A percentile compares a stretch with the other conserved stretches of the same genome.
These are phyloP conservation scores for Manduca sexta DNA, from an alignment of 1,140 invertebrate species.

Conservation along the genomic window DNA sequence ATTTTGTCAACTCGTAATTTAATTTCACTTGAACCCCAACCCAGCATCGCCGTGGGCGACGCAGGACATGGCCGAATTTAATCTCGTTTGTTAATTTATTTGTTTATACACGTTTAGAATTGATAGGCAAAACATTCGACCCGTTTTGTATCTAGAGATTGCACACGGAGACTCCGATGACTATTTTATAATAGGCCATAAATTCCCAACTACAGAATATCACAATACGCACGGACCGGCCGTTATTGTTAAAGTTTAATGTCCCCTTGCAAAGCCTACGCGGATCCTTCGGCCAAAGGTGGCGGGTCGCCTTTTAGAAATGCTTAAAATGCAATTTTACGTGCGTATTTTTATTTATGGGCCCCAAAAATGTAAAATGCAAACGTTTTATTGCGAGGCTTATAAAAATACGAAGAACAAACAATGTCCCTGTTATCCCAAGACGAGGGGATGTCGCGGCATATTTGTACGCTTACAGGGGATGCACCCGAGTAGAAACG, in stretches of 20 bases:
- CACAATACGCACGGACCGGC: constrained; percentile 33
- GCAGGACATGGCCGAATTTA: constrained; percentile 41
- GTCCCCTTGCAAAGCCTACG: constrained; percentile 30
- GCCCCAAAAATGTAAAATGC: constrained; percentile 68
- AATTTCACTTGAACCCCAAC: constrained; percentile 62
- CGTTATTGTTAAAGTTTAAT: constrained; percentile 37
- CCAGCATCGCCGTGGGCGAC: constrained; percentile 29
- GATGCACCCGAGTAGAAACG: constrained; percentile 16
- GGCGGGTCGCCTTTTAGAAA: constrained; percentile 49
- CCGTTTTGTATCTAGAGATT: no score
- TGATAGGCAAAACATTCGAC: constrained; percentile 10
- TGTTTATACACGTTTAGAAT: constrained; percentile 25
- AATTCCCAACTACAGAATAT: constrained; percentile 42
- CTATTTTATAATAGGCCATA: constrained; percentile 33
- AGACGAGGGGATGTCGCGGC: constrained; percentile 49
- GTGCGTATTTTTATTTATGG: constrained; percentile 65
- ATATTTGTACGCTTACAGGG: constrained; percentile 42
- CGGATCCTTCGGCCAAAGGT: constrained; percentile 40
- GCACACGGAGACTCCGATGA: constrained; percentile 6
- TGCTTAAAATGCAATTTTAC: constrained; percentile 71
- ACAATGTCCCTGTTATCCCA: constrained; percentile 59
- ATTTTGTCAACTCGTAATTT: constrained; percentile 72
- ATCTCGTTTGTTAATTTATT: constrained; percentile 54
- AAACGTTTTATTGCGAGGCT: constrained; percentile 66
- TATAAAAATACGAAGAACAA: constrained; percentile 67